Evolutionary conservation across 2,113 vertebrate genomes (phyloP).

Genomic region (Callionymus lyra): DNA sequence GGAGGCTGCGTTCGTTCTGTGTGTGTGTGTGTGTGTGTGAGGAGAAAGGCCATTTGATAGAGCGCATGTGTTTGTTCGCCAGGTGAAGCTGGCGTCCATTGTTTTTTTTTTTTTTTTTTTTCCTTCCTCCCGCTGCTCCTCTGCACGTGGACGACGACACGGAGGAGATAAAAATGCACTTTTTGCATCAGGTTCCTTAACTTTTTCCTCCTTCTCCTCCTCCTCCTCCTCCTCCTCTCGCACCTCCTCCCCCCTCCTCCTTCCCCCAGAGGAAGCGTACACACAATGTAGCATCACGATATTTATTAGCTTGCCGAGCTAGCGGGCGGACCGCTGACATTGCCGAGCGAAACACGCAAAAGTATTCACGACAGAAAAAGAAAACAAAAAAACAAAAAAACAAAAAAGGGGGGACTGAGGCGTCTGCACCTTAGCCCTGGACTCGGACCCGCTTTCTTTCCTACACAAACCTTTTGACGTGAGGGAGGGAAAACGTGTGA

Average conservation of each 20-base stretch:
- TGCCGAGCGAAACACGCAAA: neutral
- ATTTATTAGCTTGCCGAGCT: conserved; percentile 77
- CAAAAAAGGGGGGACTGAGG: conserved; percentile 13
- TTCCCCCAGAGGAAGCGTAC: conserved; percentile 68
- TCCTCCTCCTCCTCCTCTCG: conserved; percentile 8
- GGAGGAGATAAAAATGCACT: conserved; percentile 76
- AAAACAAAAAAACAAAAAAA: too few relatives aligned
- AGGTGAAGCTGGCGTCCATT: conserved; percentile 29
- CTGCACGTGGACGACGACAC: conserved; percentile 47
- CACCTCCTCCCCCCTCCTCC: conserved; percentile 14
- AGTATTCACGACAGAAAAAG: conserved; percentile 1
- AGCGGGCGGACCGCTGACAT: conserved; percentile 49
- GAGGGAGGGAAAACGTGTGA: conserved; percentile 19
- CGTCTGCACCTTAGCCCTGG: conserved; percentile 75
- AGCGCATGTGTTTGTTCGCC: conserved; percentile 1
- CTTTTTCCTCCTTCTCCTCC: conserved; percentile 1
- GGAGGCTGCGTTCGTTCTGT: conserved; percentile 9
- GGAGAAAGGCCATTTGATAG: too few relatives aligned
- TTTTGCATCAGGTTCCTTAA: conserved; percentile 81
- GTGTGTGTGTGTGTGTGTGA: conserved; percentile 2
- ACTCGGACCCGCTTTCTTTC: conserved; percentile 70
- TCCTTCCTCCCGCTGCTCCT: conserved; percentile 3
- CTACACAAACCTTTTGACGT: conserved; percentile 32
- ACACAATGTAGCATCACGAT: conserved; percentile 80
- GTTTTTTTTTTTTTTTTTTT: conserved; percentile 17